Percentiles rank a stretch among this genome's conserved stretches.
Conservation (phyloP, 2,113 vertebrate genomes). For the Probosciger aterrimus region DNA sequence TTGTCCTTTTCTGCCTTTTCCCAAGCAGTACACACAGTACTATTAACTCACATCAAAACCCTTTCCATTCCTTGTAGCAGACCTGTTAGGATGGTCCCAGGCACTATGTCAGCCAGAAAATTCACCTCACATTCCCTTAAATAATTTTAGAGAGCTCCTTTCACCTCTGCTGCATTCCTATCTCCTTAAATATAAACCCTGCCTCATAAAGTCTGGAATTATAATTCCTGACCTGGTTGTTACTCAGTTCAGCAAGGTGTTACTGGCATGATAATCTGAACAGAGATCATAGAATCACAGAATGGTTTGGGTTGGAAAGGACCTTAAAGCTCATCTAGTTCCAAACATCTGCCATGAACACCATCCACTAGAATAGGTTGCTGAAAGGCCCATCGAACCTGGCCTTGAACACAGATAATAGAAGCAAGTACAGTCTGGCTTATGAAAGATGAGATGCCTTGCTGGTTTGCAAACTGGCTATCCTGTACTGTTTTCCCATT, state of each 20-base stretch:
- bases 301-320: neutral
- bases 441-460: neutral
- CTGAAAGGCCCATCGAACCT: neutral
- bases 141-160: neutral
- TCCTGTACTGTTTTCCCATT: neutral
- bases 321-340: neutral
- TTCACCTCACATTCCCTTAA: neutral
- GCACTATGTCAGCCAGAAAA: neutral
- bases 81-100: neutral
- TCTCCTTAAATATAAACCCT: neutral
- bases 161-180: neutral
- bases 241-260: neutral
- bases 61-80: neutral
- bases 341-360: neutral
- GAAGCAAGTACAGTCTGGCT: neutral
- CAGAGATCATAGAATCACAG: neutral
- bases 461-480: neutral
- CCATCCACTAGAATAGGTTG: neutral
- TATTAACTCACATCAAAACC: neutral
- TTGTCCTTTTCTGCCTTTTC: neutral
- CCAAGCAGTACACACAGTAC: rapidly evolving
- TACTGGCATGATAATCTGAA: neutral
- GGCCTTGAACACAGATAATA: neutral
- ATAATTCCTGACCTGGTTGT: neutral
- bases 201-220: neutral